Evolutionary conservation across 2,888 invertebrate species (phyloP).

Genomic region (Drosophila monieri): DNA sequence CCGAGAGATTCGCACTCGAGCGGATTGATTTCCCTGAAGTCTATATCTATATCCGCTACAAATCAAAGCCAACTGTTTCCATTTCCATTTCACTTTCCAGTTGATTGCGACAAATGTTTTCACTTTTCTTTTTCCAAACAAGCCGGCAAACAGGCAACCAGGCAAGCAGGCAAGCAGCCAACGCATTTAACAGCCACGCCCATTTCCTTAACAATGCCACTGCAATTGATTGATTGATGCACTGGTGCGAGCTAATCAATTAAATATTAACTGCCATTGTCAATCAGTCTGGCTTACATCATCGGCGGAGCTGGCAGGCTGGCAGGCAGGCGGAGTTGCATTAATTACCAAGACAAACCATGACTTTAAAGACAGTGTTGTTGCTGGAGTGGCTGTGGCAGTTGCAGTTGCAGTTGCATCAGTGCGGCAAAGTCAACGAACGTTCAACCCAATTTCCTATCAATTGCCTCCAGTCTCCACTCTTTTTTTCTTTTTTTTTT

Average conservation of each 20-base stretch:
- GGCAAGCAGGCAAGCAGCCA: neutral
- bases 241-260: slow-evolving; percentile 52
- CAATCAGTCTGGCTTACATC: slow-evolving; percentile 62
- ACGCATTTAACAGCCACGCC: slow-evolving; percentile 61
- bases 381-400: neutral
- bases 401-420: slow-evolving; percentile 56
- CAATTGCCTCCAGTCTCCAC: slow-evolving; percentile 57
- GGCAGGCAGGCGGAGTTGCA: slow-evolving; percentile 50
- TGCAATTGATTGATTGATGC: slow-evolving; percentile 60
- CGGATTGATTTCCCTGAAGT: slow-evolving; percentile 30
- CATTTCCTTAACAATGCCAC: slow-evolving; percentile 22
- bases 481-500: neutral
- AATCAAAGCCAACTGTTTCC: slow-evolving; percentile 23
- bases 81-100: slow-evolving; percentile 46
- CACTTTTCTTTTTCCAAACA: slow-evolving; percentile 57
- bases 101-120: slow-evolving; percentile 58
- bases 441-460: slow-evolving; percentile 71
- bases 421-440: slow-evolving; percentile 64
- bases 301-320: slow-evolving; percentile 16
- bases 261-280: slow-evolving; percentile 67
- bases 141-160: neutral
- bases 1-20: slow-evolving; percentile 28
- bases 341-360: slow-evolving; percentile 58
- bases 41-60: slow-evolving; percentile 26
- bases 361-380: slow-evolving; percentile 29